Base-by-base conservation (phyloP, 37 sponge, comb jelly and placozoan species). In the Lycopodina hypogea region DNA sequence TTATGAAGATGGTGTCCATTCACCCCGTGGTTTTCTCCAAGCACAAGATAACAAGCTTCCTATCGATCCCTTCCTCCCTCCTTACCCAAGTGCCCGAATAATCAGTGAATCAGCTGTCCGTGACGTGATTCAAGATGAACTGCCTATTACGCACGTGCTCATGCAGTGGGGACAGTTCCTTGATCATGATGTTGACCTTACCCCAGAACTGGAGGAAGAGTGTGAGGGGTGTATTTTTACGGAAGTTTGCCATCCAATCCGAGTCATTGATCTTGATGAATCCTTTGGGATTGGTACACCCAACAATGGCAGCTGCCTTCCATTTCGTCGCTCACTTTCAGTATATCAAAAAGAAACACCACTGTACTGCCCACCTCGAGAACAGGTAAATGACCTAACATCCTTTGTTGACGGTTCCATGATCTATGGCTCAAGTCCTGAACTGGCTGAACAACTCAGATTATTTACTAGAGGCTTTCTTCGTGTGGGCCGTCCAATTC, bases 131-230 rank as follows among this genome's bases (percentile, higher is more conserved):
- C 52, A 71, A 50, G 77, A 84, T 0, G 84, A 84, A 32, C 29
- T 51, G 0, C 78, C 69, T 30, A 75, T 90, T 45, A 93, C 92
- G 23, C 94, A 90, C 68, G 72, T 96, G 32, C 85, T 91, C 52
- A 94, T 96, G 92, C 97, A 96, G 82, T 96, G 82, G 81, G 97
- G 97, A 7, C 97, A 96, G 75, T 96, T 93, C 56, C 76, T 96
- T 24, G 97, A 96, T 42, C 97, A 96, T 74, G 97, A 96, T 62
- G 28, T 88, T 21, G 83, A 82, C 74, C 69, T 82, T 36, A 24
- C 45, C 6, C 83, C 83, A 14, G 87, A 83, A 40, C 59, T 88
- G 21, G 79, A 77, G 22, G 79, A 23, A 17, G 79, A 82, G 37
- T 85, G 85, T 32, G 73, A 86, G 15, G 75, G 82, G 4, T 78